Evolutionary conservation across 1,140 invertebrate genomes (phyloP), one percentile per base, ranked within the genome.

Genomic region (Pseudomyrmex concolor): DNA sequence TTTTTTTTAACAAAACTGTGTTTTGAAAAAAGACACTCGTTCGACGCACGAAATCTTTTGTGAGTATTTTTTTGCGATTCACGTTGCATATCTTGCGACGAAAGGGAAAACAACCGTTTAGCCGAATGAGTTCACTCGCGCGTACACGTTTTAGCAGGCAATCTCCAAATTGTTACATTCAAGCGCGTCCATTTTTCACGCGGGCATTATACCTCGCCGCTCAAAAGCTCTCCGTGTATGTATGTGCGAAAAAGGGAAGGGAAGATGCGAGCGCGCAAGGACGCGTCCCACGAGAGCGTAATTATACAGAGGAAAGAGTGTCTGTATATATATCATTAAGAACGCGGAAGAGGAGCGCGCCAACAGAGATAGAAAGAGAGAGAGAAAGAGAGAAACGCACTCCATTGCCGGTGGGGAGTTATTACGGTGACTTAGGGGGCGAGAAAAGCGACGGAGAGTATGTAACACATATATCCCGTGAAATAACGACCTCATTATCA

Each of bases 401-500:
- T 77, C 83, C 67, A 72, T 72, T 73, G 85, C 48, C 62, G 17
- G 64, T 10, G 25, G 76, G 67, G 63, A 85, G 67, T 85, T 85
- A 88, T 88, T 88, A 85, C 55, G 71, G 60, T 43, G 83, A 73
- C 67, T 85, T 87, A 83, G 71, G 72, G n/a, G 71, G 77, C 13
- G 45, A 63, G 72, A 85, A 84, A 85, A 83, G 63, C 60, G 12
- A 13, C 43, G 45, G 71, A 15, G 17, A 10, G 54, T 22, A n/a
- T 45, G 17, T 19, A 62, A 54, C 64, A 71, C 25, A 68, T 66
- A 57, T 45, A 45, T 60, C 25, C 71, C 57, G 54, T 72, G 63
- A 85, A 90, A 84, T 91, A 92, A 92, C 85, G 90, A 91, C 74
- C 91, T 91, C 89, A 90, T 92, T 92, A 92, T 87, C 85, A 89